Base-by-base conservation (phyloP, 2,888 invertebrate species). In the Reticulitermes lucifugus region DNA sequence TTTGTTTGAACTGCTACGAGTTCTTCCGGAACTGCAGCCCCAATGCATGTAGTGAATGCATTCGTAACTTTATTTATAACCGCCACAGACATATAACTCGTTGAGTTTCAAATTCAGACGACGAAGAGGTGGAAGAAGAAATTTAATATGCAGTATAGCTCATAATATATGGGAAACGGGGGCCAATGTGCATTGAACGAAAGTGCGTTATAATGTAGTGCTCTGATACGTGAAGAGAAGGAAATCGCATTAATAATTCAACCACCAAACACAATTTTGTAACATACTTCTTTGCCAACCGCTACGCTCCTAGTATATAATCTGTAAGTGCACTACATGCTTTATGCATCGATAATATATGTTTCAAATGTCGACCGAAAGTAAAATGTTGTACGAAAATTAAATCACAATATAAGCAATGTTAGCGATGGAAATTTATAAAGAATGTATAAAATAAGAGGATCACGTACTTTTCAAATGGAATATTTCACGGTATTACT, bases 81-180 rank as follows among this genome's bases (percentile, higher is more conserved):
- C 25, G 1, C 60, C 60, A 60, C n/a, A 60, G 21, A 60, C 22
- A 18, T 60, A 60, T 60, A 60, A 60, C 60, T 60, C 21, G n/a
- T 12, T 65, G 65, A n/a, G 25, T 65, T 65, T 65, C n/a, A 65
- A 65, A 55, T 1, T 21, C 55, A 55, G 55, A 18, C 55, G 55
- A 18, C 4, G 18, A 55, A 18, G 25, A 65, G 7, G 25, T 6
- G 25, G 25, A n/a, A 65, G 25, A 25, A 25, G 65, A 65, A 65
- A 65, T 65, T 65, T 65, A 65, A 65, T 65, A 65, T 65, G n/a
- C 65, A 65, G 65, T 65, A 65, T 25, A n/a, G 4, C 65, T 65
- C 7, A 12, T 10, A 65, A 65, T n/a, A 65, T n/a, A 65, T 65
- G 65, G 25, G n/a, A n/a, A 60, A 60, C 60, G 46, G 22, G 60